Evolutionary conservation across 2,888 invertebrate genomes (phyloP), one percentile per base, ranked within the genome.

Genomic region (Cryptocephalus primarius): DNA sequence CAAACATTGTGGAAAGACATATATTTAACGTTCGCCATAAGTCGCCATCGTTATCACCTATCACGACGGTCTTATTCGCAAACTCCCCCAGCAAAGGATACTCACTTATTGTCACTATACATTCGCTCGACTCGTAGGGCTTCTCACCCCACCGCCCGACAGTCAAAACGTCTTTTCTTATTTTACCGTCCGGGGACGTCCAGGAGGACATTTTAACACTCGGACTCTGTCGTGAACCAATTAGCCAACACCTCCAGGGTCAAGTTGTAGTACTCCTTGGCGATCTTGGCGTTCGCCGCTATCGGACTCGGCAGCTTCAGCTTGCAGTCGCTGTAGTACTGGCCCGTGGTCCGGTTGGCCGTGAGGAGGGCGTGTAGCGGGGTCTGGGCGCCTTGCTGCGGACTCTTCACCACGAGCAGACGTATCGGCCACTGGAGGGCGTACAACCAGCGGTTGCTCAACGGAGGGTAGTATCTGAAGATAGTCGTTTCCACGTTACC

Each of bases 11-110:
- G 45, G 66, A 65, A 45, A 76, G 58, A 42, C 74, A 63, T 41
- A 70, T 55, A 55, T 76, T 74, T 40, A 76, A 53, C 48, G 71
- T 68, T 47, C 68, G 70, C 51, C 75, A 75, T 43, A 75, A 57
- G 4, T 72, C 70, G 4, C 70, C 68, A 46, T 68, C 54, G 36
- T 66, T 69, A 43, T 71, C 66, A 0, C 76, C 75, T 57, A 76
- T 67, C 32, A 56, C 55, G 41, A 65, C 50, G 6, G 43, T 39
- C 14, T 46, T 49, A 48, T 55, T 48, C 33, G 54, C 53, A 52
- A 57, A 60, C 34, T 58, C 49, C 44, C 53, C 42, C 32, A 59
- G 45, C 31, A 55, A 45, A 40, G 51, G 49, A 50, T 55, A 54
- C 39, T 59, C 54, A 9, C 55, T 54, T 40, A 70, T 60, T 38